Evolutionary conservation across 2,888 invertebrate species (phyloP).

Genomic region (Eupithecia subfuscata): DNA sequence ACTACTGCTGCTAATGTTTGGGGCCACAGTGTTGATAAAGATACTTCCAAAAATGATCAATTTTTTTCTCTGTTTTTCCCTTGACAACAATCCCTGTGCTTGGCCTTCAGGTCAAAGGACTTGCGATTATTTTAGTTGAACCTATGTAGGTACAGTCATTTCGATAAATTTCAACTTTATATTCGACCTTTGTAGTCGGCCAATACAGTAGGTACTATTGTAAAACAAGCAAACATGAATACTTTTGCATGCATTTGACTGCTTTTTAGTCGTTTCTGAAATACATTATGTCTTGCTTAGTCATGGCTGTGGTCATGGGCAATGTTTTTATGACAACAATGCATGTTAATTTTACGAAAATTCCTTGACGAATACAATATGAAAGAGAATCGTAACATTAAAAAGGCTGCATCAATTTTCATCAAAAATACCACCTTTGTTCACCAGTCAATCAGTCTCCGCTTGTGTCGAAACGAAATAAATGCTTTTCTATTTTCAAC

Average conservation of each 20-base stretch:
- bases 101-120: not conserved
- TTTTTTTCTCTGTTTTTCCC: too few relatives aligned
- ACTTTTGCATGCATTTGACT: conserved; percentile 12
- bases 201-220: not conserved
- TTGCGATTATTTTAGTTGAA: not conserved
- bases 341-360: not conserved
- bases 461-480: too few relatives aligned
- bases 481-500: too few relatives aligned
- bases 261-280: not conserved
- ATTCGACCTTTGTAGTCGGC: not conserved
- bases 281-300: not conserved
- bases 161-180: not conserved
- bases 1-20: conserved; percentile 76
- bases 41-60: conserved; percentile 51
- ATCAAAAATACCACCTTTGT: not conserved
- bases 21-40: conserved; percentile 77
- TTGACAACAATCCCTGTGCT: too few relatives aligned
- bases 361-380: not conserved
- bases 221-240: not conserved
- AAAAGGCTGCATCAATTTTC: not conserved
- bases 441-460: not conserved
- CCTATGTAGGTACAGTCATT: not conserved
- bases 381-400: not conserved
- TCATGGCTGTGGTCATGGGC: not conserved
- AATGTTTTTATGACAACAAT: not conserved